Evolutionary conservation across 1,140 invertebrate species (phyloP), one percentile per base, ranked within the genome.

Genomic region (Meloidogyne hapla): DNA sequence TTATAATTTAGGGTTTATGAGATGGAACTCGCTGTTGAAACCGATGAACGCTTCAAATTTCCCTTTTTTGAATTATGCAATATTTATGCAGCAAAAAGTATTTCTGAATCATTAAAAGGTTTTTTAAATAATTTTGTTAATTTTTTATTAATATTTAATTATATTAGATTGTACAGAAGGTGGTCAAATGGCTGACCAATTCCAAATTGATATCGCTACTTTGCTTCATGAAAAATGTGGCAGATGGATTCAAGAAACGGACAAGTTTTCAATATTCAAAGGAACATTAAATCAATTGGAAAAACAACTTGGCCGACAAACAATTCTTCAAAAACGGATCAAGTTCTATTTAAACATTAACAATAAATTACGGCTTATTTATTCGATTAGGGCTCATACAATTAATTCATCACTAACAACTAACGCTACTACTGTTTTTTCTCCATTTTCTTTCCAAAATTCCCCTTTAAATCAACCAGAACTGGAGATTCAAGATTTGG

Each of bases 61-160:
- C 76, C 76, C 4, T 66, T 66, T 10, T 77, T 77, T 69, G 76
- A 77, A 62, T 40, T 77, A 42, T 66, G 62, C 28, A 77, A 77
- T 33, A 77, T 65, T 40, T 77, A 77, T 63, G 73, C 62, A 12
- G 76, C 75, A 12, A 48, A 75, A 26, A 67, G 64, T 61, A 21
- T 77, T n/a, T 38, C 42, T 15, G 75, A 77, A n/a, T 33, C 56
- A 12, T 8, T 77, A 13, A 77, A 77, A 69, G 76, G 76, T 78
- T 28, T 62, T 40, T 12, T 69, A 15, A 69, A 26, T 13, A 10
- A 15, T 69, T 28, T 69, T 48, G 26, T 5, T 10, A 9, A 33
- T 21, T 28, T 68, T 68, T 21, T 21, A 23, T 48, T 8, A 26
- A 0, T 33, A 6, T 63, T 73, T 61, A 8, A 40, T 73, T 64